A percentile compares a stretch with the other conserved stretches of the same genome.
phyloP scores from a whole-genome alignment of 2,113 vertebrate genomes.

The Orcinus orca region DNA sequence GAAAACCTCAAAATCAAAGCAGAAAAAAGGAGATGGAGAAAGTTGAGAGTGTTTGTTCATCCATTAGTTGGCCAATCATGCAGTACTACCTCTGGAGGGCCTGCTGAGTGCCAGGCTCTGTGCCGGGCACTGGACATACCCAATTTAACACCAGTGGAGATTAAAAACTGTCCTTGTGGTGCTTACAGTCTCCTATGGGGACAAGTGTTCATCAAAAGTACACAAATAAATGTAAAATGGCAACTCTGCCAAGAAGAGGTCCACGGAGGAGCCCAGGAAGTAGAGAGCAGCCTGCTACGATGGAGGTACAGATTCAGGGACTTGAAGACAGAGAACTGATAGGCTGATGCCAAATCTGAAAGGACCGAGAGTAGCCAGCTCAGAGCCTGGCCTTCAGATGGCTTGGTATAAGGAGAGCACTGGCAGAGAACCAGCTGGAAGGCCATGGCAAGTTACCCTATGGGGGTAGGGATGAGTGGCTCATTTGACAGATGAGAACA shows the following conservation, averaged over 20 bases:
- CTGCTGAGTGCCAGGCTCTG: background rate
- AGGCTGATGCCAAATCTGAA: background rate
- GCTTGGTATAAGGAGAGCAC: background rate
- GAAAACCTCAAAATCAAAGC: background rate
- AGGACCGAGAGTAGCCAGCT: background rate
- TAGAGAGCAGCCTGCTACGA: background rate
- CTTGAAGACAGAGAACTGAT: background rate
- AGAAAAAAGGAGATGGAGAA: background rate
- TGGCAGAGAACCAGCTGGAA: background rate
- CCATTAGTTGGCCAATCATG: rapidly evolving
- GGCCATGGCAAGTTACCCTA: rapidly evolving
- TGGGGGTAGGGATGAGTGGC: rapidly evolving
- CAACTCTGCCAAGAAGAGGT: background rate
- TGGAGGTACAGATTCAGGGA: rapidly evolving
- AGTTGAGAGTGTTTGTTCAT: rapidly evolving
- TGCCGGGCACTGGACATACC: rapidly evolving
- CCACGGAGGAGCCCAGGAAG: rapidly evolving
- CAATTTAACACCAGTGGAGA: background rate
- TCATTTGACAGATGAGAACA: background rate
- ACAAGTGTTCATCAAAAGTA: background rate
- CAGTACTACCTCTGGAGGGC: rapidly evolving
- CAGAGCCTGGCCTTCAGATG: rapidly evolving
- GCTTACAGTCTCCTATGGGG: background rate
- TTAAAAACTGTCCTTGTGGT: too few relatives aligned
- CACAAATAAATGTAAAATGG: background rate